These are phyloP conservation scores for Microctonus hyperodae DNA, from an alignment of 2,888 invertebrate species.

Conservation along the genomic window DNA sequence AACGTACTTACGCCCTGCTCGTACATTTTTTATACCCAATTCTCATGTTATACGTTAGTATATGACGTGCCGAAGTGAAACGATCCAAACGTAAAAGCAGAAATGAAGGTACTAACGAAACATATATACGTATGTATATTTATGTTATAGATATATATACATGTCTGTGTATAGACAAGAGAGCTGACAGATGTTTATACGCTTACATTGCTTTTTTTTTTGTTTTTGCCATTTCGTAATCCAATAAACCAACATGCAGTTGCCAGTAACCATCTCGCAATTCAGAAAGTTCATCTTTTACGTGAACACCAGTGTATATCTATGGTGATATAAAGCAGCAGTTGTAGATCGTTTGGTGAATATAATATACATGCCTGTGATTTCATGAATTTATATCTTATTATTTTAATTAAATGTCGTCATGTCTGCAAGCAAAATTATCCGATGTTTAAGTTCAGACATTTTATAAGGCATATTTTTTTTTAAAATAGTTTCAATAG, in stretches of 20 bases:
- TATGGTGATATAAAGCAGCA: too few species aligned
- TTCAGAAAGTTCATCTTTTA: background rate
- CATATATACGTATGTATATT: background rate
- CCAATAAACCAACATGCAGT: background rate
- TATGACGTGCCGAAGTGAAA: slow-evolving; percentile 34
- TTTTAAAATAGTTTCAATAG: too few species aligned
- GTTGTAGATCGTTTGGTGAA: background rate
- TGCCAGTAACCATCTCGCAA: background rate
- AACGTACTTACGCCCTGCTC: slow-evolving; percentile 47
- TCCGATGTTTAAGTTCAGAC: too few species aligned
- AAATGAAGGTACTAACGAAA: slow-evolving; percentile 24
- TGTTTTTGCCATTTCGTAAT: background rate
- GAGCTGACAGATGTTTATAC: background rate
- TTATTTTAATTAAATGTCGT: too few species aligned
- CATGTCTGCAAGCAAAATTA: too few species aligned
- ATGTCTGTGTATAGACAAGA: too few species aligned
- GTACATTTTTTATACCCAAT: slow-evolving; percentile 59
- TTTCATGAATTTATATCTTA: background rate
- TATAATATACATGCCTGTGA: background rate
- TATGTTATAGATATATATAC: background rate
- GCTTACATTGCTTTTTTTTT: background rate
- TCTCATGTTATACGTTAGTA: slow-evolving; percentile 48
- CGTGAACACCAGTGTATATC: too few species aligned
- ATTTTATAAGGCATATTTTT: too few species aligned
- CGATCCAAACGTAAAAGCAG: slow-evolving; percentile 27